Evolutionary conservation across 2,888 invertebrate species (phyloP).

Genomic region (Habroteleia sp.): DNA sequence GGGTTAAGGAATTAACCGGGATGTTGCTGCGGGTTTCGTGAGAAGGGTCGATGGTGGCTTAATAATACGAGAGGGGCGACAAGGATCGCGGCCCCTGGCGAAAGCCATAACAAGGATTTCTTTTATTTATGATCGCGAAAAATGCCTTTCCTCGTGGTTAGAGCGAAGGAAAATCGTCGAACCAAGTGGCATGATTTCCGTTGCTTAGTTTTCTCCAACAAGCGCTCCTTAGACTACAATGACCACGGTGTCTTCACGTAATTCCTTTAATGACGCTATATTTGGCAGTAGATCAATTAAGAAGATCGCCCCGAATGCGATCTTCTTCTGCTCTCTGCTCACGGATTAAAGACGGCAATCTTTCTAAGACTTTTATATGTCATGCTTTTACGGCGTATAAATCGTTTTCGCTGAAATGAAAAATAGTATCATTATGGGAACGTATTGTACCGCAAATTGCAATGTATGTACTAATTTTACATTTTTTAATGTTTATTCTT

Average conservation of each 20-base stretch:
- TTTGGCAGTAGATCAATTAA: slow-evolving; percentile 79
- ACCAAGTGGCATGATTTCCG: slow-evolving; percentile 76
- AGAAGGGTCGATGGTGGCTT: slow-evolving; percentile 63
- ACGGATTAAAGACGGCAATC: slow-evolving; percentile 64
- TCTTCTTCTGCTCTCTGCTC: slow-evolving; percentile 62
- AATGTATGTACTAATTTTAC: slow-evolving; percentile 40
- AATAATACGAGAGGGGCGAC: slow-evolving; percentile 62
- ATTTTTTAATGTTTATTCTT: too few relatives aligned
- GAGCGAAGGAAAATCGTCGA: slow-evolving; percentile 57
- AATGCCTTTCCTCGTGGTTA: slow-evolving; percentile 54
- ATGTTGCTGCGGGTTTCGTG: slow-evolving; percentile 61
- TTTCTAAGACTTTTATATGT: slow-evolving; percentile 64
- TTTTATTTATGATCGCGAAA: slow-evolving; percentile 79
- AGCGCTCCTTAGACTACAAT: slow-evolving; percentile 70
- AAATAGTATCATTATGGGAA: slow-evolving; percentile 48
- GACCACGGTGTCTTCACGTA: slow-evolving; percentile 65
- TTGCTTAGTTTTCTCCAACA: slow-evolving; percentile 69
- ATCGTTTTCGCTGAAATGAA: slow-evolving; percentile 57
- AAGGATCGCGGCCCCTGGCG: slow-evolving; percentile 71
- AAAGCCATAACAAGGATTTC: slow-evolving; percentile 80
- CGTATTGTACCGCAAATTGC: slow-evolving; percentile 43
- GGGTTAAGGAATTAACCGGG: slow-evolving; percentile 79
- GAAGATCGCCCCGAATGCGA: slow-evolving; percentile 64
- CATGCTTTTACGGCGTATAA: slow-evolving; percentile 58
- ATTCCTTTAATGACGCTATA: slow-evolving; percentile 72